Base-by-base conservation (phyloP, 2,797 vertebrate species). In the Phylloscopus collybita region DNA sequence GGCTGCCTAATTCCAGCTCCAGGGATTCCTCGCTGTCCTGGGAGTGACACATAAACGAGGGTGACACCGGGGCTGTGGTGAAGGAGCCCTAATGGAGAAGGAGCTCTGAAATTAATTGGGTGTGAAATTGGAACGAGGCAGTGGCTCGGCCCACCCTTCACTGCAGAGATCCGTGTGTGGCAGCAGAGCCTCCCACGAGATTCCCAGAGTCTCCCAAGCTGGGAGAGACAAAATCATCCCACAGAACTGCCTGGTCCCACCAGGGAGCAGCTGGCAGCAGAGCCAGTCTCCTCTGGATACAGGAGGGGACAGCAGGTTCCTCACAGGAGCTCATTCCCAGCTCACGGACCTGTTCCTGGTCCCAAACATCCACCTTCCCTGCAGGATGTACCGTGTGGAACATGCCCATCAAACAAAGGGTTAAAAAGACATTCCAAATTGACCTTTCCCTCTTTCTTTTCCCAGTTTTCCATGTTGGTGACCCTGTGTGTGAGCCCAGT, bases 241-340 rank as follows among this genome's bases (percentile, higher is more conserved):
- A 0, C 0, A 6, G 69, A 59, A 47, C 27, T 0, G 0, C 16
- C 5, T 2, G 17, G 32, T 42, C n/a, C 10, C 65, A 60, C 11
- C 34, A 69, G 30, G 53, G 67, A 88, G 23, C 30, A 60, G 27
- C 45, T 47, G 13, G 7, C 26, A 5, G 2, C 4, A 23, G 34
- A 83, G 26, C 13, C 57, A 36, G 25, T 17, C 8, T 22, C 14
- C 1, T 4, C n/a, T 30, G 57, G 61, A 21, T 27, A 13, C 20
- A 10, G 59, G 45, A 80, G 51, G 18, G 19, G 13, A 59, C 38
- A 42, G 60, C 15, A 61, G 56, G 1, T 54, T 49, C 38, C 51
- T 6, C 4, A 20, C 25, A 40, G 51, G 25, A 72, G 72, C 5
- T 11, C n/a, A 10, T 44, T 86, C 45, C 56, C 56, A 57, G 25